Percentiles rank a stretch among this genome's conserved stretches.
Conservation (phyloP, 92 coral and sea anemone genomes). For the Parazoanthus atlanticus region DNA sequence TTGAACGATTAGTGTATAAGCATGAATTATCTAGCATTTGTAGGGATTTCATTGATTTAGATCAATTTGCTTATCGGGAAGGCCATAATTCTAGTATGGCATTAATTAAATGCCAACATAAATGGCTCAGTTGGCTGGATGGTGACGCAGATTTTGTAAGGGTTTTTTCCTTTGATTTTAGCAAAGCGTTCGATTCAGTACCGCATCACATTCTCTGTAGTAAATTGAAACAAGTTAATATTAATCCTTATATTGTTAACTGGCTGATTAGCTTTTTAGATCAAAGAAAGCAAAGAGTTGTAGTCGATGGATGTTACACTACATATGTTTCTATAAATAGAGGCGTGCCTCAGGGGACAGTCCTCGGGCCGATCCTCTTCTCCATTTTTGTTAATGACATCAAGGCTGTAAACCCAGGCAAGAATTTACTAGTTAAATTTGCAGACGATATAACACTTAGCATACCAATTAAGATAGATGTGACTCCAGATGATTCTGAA, state of each 20-base stretch:
- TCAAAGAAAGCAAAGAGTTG: constrained; percentile 6
- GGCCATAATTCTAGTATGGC: constrained; percentile 54
- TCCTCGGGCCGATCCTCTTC: constrained; percentile 38
- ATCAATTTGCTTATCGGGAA: constrained; percentile 38
- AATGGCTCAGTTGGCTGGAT: constrained; percentile 34
- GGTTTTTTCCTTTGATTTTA: constrained; percentile 37
- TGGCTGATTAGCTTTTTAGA: constrained; percentile 9
- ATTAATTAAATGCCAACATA: constrained; percentile 43
- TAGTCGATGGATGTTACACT: constrained; percentile 8
- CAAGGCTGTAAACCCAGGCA: constrained; percentile 39
- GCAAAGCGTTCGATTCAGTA: constrained; percentile 38
- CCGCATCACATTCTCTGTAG: constrained; percentile 32
- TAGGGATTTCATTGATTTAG: constrained; percentile 32
- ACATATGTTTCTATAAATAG: constrained; percentile 27
- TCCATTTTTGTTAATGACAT: constrained; percentile 38
- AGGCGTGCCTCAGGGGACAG: constrained; percentile 45
- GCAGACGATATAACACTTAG: constrained; percentile 53
- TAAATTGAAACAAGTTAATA: constrained; percentile 13
- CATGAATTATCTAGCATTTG: constrained; percentile 38
- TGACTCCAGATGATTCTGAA: constrained; percentile 47
- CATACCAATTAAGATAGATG: constrained; percentile 48
- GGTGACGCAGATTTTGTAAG: constrained; percentile 24
- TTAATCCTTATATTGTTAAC: constrained; percentile 1
- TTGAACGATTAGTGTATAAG: constrained; percentile 36
- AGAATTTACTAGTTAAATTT: constrained; percentile 55